These are phyloP conservation scores for Zygogramma bicolorata DNA, from an alignment of 2,888 invertebrate genomes.

Conservation along the genomic window DNA sequence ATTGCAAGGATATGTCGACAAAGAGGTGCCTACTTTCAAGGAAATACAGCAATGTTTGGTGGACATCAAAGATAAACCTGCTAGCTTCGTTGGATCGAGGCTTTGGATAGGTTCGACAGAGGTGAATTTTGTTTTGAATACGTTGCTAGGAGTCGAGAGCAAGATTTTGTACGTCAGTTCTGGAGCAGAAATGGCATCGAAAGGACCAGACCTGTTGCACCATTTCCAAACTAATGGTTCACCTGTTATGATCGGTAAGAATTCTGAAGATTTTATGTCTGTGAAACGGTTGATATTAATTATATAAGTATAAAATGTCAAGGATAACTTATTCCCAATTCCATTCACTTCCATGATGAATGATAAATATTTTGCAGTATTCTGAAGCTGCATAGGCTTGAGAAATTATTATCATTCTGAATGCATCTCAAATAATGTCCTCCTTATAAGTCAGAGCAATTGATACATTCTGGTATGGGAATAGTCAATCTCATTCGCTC, in stretches of 20 bases:
- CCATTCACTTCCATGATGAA: too few species aligned
- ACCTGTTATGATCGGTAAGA: constrained; percentile 97
- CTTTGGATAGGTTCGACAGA: constrained; percentile 99
- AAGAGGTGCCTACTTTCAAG: constrained; percentile 81
- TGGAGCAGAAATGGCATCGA: constrained; percentile 84
- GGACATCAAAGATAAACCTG: constrained; percentile 92
- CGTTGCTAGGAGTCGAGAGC: constrained; percentile 80
- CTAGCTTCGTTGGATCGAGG: constrained; percentile 87
- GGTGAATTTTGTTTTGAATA: constrained; percentile 91
- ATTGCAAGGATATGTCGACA: constrained; percentile 83
- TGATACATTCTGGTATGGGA: too few species aligned
- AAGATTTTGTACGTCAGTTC: constrained; percentile 88
- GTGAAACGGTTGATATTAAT: too few species aligned
- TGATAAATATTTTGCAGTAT: too few species aligned
- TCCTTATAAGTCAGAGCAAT: too few species aligned
- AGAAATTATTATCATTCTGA: too few species aligned
- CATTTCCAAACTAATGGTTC: constrained; percentile 95
- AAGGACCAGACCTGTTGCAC: constrained; percentile 84
- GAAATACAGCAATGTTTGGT: constrained; percentile 96
- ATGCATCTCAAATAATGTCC: too few species aligned
- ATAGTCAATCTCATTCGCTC: too few species aligned
- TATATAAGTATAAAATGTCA: too few species aligned
- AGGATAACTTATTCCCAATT: too few species aligned
- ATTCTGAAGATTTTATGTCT: neutral
- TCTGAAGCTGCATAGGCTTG: too few species aligned